These are phyloP conservation scores for Lasioglossum oenotherae DNA, from an alignment of 2,888 invertebrate genomes.

Conservation along the genomic window DNA sequence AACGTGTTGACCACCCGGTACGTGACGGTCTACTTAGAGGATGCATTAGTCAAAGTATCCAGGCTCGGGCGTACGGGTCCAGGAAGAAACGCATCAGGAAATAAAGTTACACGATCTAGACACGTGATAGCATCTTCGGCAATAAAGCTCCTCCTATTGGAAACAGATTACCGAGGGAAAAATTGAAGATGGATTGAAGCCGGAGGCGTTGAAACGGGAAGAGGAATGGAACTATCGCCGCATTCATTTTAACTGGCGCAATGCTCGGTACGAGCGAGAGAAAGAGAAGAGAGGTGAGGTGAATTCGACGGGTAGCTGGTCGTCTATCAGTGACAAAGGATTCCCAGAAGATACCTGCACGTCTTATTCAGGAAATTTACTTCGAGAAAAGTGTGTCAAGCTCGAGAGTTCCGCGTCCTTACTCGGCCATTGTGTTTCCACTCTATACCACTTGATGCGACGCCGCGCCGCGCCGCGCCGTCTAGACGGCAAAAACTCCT, in stretches of 20 bases:
- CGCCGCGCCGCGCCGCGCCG: constrained; percentile 17
- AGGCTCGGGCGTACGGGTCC: background rate
- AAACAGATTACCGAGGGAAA: constrained; percentile 50
- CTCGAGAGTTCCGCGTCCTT: constrained; percentile 19
- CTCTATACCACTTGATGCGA: constrained; percentile 53
- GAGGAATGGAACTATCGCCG: constrained; percentile 15
- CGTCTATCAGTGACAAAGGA: constrained; percentile 57
- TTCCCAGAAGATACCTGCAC: constrained; percentile 47
- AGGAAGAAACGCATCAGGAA: background rate
- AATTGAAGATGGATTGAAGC: constrained; percentile 48
- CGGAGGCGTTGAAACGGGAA: constrained; percentile 14
- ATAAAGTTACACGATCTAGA: constrained; percentile 17
- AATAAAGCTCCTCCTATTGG: constrained; percentile 36
- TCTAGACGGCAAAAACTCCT: constrained; percentile 47
- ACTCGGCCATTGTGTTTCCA: constrained; percentile 45
- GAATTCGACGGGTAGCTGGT: constrained; percentile 46
- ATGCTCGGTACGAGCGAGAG: constrained; percentile 23
- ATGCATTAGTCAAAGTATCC: constrained; percentile 7
- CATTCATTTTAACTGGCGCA: constrained; percentile 48
- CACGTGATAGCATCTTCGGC: constrained; percentile 32
- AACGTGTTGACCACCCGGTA: background rate
- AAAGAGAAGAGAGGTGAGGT: background rate
- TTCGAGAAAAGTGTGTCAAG: constrained; percentile 56
- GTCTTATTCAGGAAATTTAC: constrained; percentile 58
- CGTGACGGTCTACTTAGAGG: background rate